Conservation (phyloP, 2,888 invertebrate genomes). For the Tenthredo distinguenda region DNA sequence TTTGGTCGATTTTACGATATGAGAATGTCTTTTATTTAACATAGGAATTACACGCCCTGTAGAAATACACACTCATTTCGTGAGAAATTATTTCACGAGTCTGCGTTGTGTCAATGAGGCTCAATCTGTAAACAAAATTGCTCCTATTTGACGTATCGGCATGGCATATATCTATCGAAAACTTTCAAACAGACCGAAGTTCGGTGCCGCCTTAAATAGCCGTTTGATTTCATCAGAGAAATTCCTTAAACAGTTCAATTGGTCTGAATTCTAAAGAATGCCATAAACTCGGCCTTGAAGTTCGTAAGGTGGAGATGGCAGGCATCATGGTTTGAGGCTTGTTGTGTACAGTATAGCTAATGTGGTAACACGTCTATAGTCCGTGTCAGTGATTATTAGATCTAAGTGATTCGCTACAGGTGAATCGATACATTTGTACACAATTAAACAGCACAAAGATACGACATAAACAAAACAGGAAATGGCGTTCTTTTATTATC, state of each 20-base stretch:
- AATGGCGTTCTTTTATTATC: constrained; percentile 29
- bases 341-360: constrained; percentile 1
- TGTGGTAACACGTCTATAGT: constrained; percentile 10
- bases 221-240: neutral
- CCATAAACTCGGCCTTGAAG: constrained; percentile 16
- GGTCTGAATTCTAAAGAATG: constrained; percentile 4
- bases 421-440: neutral
- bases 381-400: neutral
- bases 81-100: too few species aligned
- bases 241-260: constrained; percentile 15
- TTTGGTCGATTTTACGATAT: too few species aligned
- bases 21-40: too few species aligned
- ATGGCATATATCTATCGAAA: too few species aligned
- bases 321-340: neutral
- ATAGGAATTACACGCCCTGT: too few species aligned
- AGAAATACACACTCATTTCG: too few species aligned
- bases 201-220: neutral
- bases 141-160: too few species aligned
- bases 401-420: neutral
- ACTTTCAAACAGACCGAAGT: too few species aligned
- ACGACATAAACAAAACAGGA: neutral
- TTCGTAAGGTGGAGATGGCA: constrained; percentile 18
- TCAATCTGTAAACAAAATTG: too few species aligned
- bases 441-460: neutral
- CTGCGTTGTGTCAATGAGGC: too few species aligned